A percentile compares a stretch with the other conserved stretches of the same genome.
Evolutionary conservation across 2,888 invertebrate species (phyloP).

Genomic region (Odontothrips loti): DNA sequence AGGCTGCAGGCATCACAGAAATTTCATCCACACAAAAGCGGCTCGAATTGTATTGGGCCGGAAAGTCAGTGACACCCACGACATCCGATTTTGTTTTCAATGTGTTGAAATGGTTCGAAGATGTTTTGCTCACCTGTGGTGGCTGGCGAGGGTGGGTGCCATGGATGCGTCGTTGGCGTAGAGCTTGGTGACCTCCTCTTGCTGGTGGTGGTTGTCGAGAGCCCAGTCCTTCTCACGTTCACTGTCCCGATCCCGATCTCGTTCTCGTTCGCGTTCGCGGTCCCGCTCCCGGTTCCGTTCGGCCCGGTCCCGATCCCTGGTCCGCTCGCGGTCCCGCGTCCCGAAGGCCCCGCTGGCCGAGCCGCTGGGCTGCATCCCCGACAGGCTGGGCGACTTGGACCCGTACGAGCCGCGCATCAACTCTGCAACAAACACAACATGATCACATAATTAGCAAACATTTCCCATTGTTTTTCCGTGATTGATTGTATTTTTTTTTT

Average conservation of each 20-base stretch:
- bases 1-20: no score
- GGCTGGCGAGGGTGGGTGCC: conserved; percentile 22
- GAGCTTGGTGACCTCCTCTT: neutral
- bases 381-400: neutral
- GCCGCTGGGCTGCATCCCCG: conserved; percentile 1
- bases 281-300: neutral
- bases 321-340: neutral
- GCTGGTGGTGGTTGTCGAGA: neutral
- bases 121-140: neutral
- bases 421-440: neutral
- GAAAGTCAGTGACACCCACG: no score
- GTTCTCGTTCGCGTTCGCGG: neutral
- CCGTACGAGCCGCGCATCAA: neutral
- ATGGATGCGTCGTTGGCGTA: conserved; percentile 14
- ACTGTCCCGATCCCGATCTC: neutral
- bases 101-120: no score
- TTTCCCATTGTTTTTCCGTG: no score
- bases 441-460: no score
- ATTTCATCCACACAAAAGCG: no score
- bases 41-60: no score
- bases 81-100: no score
- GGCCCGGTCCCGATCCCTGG: neutral
- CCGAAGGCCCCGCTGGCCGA: neutral
- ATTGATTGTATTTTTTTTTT: no score
- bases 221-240: neutral